phyloP scores from a whole-genome alignment of 1,140 invertebrate species.

The Solenopsis invicta region DNA sequence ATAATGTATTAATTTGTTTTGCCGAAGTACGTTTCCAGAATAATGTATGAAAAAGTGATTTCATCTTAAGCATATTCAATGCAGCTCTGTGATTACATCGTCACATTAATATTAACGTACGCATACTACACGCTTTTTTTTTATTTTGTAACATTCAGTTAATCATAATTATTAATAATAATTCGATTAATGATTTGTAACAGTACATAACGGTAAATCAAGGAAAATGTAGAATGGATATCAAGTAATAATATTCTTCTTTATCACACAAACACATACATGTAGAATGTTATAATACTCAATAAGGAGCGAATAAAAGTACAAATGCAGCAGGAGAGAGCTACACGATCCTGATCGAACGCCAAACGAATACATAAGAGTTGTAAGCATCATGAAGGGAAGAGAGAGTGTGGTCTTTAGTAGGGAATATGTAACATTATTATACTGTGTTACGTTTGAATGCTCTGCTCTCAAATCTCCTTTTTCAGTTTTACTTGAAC shows the following conservation, averaged over 20 bases:
- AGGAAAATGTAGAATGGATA: neutral
- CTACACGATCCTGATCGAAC: slow-evolving; percentile 81
- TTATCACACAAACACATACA: slow-evolving; percentile 48
- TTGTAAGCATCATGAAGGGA: slow-evolving; percentile 81
- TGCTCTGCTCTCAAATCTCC: slow-evolving; percentile 75
- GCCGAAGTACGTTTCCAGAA: neutral
- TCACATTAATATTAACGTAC: slow-evolving; percentile 35
- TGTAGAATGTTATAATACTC: slow-evolving; percentile 67
- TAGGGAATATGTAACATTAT: slow-evolving; percentile 80
- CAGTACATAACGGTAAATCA: neutral
- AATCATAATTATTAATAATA: slow-evolving; percentile 9
- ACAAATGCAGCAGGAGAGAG: slow-evolving; percentile 75
- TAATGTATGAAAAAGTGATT: slow-evolving; percentile 10
- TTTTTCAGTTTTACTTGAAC: slow-evolving; percentile 74
- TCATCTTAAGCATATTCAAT: slow-evolving; percentile 17
- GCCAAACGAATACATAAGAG: slow-evolving; percentile 72
- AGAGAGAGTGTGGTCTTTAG: slow-evolving; percentile 80
- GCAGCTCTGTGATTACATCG: slow-evolving; percentile 31
- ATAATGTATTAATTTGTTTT: slow-evolving; percentile 30
- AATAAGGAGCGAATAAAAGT: slow-evolving; percentile 74
- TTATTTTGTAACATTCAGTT: slow-evolving; percentile 47
- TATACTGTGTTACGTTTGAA: slow-evolving; percentile 69
- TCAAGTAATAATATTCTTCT: slow-evolving; percentile 51
- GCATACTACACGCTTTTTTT: slow-evolving; percentile 43
- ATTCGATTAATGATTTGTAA: neutral